Evolutionary conservation across 1,140 invertebrate genomes (phyloP).

Genomic region (Aradophagus sp.): DNA sequence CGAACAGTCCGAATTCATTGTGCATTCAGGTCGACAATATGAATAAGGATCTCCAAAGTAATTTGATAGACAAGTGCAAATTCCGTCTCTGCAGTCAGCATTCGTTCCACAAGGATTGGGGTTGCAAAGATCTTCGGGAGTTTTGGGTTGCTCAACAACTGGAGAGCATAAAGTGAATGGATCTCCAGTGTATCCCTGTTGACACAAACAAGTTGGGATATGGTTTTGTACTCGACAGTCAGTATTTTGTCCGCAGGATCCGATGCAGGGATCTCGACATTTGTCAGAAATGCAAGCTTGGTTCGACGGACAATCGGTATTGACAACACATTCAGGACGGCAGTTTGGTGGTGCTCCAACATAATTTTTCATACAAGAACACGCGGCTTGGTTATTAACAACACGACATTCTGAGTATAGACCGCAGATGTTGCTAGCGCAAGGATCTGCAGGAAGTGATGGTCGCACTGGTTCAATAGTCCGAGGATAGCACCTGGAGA

Average conservation of each 20-base stretch:
- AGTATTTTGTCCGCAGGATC: conserved; percentile 81
- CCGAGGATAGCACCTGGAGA: conserved; percentile 76
- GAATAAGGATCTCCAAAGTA: conserved; percentile 83
- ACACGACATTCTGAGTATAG: conserved; percentile 75
- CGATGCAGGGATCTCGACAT: conserved; percentile 82
- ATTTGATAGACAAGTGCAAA: conserved; percentile 84
- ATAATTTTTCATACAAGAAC: conserved; percentile 77
- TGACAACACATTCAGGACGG: conserved; percentile 77
- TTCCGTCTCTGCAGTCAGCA: conserved; percentile 81
- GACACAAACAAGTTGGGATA: conserved; percentile 83
- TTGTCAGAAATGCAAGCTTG: conserved; percentile 79
- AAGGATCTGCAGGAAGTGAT: conserved; percentile 65
- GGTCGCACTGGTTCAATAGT: conserved; percentile 49
- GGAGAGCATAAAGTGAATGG: conserved; percentile 78
- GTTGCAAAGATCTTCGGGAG: conserved; percentile 80
- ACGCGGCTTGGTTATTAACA: conserved; percentile 76
- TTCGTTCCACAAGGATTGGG: conserved; percentile 87
- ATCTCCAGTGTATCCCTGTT: conserved; percentile 79
- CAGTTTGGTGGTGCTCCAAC: conserved; percentile 77
- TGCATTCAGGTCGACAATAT: conserved; percentile 87
- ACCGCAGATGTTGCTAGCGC: conserved; percentile 75
- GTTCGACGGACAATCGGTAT: conserved; percentile 75
- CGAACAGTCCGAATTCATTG: conserved; percentile 87
- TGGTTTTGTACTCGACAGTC: conserved; percentile 86
- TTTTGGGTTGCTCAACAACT: conserved; percentile 70